Evolutionary conservation across 2,888 invertebrate genomes (phyloP).

Genomic region (Dolichopus griseipennis): DNA sequence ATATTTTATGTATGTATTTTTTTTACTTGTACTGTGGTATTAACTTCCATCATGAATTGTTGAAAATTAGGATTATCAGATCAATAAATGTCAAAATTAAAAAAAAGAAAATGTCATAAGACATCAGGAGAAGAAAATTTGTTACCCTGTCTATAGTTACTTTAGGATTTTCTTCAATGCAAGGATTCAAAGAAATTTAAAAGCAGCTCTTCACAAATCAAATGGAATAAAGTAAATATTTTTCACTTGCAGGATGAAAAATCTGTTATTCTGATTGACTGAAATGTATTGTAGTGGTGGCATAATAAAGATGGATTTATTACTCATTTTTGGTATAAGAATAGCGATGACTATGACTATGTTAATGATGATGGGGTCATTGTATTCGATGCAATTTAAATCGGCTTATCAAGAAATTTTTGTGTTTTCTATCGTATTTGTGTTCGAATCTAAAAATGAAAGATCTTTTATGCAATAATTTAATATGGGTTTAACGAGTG

Average conservation of each 20-base stretch:
- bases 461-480: too few relatives aligned
- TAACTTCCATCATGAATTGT: not conserved
- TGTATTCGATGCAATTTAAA: not conserved
- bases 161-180: too few relatives aligned
- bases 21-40: not conserved
- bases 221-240: too few relatives aligned
- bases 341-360: too few relatives aligned
- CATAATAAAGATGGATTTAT: not conserved
- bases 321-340: not conserved
- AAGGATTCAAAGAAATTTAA: too few relatives aligned
- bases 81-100: not conserved
- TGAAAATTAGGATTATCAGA: constrained; percentile 4
- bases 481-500: too few relatives aligned
- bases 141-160: too few relatives aligned
- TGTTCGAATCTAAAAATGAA: not conserved
- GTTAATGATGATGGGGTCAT: not conserved
- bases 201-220: too few relatives aligned
- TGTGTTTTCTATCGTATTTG: too few relatives aligned
- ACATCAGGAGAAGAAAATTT: not conserved
- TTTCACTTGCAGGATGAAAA: too few relatives aligned
- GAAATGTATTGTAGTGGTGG: not conserved
- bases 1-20: too few relatives aligned
- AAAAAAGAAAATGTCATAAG: not conserved
- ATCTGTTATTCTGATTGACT: not conserved
- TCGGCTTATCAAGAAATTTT: not conserved